These are phyloP conservation scores for Magallana ariakensis DNA, from an alignment of 1,140 invertebrate species.

Conservation along the genomic window DNA sequence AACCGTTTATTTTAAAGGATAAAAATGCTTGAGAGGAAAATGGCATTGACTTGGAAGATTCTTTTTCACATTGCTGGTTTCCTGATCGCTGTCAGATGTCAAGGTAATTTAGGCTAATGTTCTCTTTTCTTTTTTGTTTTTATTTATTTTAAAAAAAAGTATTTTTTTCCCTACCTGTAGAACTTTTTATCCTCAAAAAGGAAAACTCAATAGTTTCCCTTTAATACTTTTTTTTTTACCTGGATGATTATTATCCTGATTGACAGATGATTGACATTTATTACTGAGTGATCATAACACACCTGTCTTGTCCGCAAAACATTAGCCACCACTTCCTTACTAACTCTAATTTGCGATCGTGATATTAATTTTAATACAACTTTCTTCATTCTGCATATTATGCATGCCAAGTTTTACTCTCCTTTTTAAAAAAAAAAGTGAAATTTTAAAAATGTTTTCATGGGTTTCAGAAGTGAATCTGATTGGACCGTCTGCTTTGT, in stretches of 20 bases:
- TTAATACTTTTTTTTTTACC: neutral
- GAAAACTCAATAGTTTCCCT: neutral
- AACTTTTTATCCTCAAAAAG: neutral
- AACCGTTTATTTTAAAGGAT: neutral
- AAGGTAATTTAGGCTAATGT: neutral
- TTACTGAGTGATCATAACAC: neutral
- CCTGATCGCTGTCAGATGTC: neutral
- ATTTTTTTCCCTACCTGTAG: no score
- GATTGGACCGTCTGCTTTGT: neutral
- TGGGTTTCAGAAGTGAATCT: no score
- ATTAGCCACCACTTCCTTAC: neutral
- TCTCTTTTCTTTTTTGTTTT: neutral
- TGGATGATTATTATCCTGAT: constrained; percentile 10
- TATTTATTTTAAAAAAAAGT: neutral
- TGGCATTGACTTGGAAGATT: neutral
- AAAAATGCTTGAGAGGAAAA: neutral
- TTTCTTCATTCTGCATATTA: neutral
- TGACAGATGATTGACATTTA: constrained; percentile 31
- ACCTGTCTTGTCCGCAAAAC: neutral
- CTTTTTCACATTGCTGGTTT: neutral
- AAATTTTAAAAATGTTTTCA: no score
- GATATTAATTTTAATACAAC: neutral
- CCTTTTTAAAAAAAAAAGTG: no score
- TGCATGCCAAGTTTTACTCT: no score
- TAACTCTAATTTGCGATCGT: neutral